These are phyloP conservation scores for Miichthys miiuy DNA, from an alignment of 2,797 vertebrate species.

Conservation along the genomic window DNA sequence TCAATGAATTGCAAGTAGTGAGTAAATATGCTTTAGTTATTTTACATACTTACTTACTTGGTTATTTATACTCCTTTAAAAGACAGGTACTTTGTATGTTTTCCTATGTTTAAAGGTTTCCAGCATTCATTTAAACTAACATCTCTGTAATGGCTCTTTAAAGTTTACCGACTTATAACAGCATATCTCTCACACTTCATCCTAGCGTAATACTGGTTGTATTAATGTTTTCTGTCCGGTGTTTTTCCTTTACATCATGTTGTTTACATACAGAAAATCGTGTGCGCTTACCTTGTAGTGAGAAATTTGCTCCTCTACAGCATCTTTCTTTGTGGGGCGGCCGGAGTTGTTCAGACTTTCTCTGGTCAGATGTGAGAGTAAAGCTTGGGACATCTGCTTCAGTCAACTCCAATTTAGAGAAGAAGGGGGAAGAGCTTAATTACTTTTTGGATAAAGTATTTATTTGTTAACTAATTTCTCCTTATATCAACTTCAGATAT, in stretches of 20 bases:
- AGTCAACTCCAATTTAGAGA: conserved; percentile 55
- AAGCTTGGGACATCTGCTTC: conserved; percentile 75
- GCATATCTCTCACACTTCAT: not conserved
- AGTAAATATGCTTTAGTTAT: not conserved
- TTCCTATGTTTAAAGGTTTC: not conserved
- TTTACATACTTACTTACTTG: not conserved
- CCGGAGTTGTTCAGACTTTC: conserved; percentile 57
- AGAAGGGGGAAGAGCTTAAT: not conserved
- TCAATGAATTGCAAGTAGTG: not conserved
- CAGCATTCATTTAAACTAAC: not conserved
- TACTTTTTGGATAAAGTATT: fast-evolving
- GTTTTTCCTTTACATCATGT: not conserved
- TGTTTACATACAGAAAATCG: not conserved
- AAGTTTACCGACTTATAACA: not conserved
- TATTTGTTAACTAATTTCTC: fast-evolving
- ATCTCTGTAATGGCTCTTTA: not conserved
- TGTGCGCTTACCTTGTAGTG: conserved; percentile 51
- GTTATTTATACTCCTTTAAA: not conserved
- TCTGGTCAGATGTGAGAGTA: conserved; percentile 52
- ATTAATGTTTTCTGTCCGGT: fast-evolving
- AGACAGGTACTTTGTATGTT: not conserved
- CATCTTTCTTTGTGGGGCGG: conserved; percentile 43
- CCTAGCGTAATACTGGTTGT: too few species aligned
- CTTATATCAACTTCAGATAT: fast-evolving
- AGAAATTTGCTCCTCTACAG: conserved; percentile 39